Evolutionary conservation across 2,113 vertebrate species (phyloP).

Genomic region (Strix uralensis): DNA sequence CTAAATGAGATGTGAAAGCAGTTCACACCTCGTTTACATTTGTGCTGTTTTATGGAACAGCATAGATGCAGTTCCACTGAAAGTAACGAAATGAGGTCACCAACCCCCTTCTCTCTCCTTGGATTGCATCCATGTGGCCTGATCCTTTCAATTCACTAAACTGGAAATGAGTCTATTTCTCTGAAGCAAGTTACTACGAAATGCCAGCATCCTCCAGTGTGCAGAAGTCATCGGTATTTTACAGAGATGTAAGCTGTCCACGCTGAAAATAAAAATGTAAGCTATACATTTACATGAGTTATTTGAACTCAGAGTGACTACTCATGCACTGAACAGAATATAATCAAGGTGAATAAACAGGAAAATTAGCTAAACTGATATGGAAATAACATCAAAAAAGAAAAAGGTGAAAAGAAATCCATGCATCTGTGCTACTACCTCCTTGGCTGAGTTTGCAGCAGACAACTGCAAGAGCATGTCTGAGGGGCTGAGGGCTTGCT

Average conservation of each 20-base stretch:
- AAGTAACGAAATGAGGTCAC: constrained; percentile 70
- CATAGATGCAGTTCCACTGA: constrained; percentile 40
- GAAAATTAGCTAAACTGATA: constrained; percentile 12
- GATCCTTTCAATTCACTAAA: constrained; percentile 23
- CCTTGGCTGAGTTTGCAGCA: background rate
- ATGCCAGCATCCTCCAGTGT: background rate
- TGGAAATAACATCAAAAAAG: background rate
- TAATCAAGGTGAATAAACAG: constrained; percentile 5
- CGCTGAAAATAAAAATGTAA: background rate
- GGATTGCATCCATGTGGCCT: background rate
- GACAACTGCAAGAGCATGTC: background rate
- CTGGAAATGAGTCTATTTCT: constrained; percentile 21
- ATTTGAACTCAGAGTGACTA: background rate
- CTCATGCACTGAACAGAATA: background rate
- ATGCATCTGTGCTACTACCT: fast-evolving
- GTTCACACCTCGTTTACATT: constrained; percentile 79
- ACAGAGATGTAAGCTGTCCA: background rate
- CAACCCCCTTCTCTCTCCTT: constrained; percentile 55
- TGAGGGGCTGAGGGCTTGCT: fast-evolving
- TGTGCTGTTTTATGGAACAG: constrained; percentile 64
- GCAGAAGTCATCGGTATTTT: background rate
- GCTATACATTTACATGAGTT: constrained; percentile 7
- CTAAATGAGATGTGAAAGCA: constrained; percentile 80
- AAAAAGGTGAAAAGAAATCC: background rate
- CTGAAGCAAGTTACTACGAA: background rate